Conservation (phyloP, 2,888 invertebrate species). For the Nemurella pictetii region DNA sequence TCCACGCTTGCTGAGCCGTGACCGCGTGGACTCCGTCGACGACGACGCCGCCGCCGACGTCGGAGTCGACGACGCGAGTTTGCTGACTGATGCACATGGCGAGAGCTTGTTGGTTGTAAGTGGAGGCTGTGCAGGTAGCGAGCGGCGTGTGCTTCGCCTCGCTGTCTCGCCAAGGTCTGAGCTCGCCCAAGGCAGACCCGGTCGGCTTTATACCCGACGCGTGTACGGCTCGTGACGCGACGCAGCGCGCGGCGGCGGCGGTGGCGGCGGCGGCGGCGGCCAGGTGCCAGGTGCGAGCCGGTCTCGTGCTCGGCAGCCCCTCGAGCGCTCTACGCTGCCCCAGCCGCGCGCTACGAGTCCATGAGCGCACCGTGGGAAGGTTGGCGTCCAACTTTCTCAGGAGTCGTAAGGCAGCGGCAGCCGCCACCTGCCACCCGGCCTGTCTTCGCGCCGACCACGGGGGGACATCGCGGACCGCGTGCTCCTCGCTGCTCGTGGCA, state of each 20-base stretch:
- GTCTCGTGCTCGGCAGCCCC: constrained; percentile 16
- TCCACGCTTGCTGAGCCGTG: constrained; percentile 47
- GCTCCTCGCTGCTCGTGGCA: neutral
- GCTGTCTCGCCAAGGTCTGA: constrained; percentile 35
- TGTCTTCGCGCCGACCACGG: neutral
- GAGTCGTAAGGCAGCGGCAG: neutral
- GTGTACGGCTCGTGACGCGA: constrained; percentile 33
- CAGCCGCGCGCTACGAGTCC: neutral
- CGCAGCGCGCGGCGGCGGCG: neutral
- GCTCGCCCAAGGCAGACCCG: constrained; percentile 35
- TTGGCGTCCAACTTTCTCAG: constrained; percentile 13
- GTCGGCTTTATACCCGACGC: constrained; percentile 38
- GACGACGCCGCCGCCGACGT: too few species aligned
- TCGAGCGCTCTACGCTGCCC: neutral
- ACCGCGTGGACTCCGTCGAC: constrained; percentile 43
- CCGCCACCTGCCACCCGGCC: constrained; percentile 20
- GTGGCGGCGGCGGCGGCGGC: neutral
- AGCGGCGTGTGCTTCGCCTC: neutral
- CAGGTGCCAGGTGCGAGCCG: constrained; percentile 18
- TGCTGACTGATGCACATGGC: constrained; percentile 16
- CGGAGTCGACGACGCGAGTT: constrained; percentile 45
- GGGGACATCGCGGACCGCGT: neutral
- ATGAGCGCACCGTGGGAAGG: constrained; percentile 37
- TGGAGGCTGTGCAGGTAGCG: neutral
- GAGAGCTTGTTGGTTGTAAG: neutral